Base-by-base conservation (phyloP, 2,797 vertebrate species). In the Diplodus sargus region DNA sequence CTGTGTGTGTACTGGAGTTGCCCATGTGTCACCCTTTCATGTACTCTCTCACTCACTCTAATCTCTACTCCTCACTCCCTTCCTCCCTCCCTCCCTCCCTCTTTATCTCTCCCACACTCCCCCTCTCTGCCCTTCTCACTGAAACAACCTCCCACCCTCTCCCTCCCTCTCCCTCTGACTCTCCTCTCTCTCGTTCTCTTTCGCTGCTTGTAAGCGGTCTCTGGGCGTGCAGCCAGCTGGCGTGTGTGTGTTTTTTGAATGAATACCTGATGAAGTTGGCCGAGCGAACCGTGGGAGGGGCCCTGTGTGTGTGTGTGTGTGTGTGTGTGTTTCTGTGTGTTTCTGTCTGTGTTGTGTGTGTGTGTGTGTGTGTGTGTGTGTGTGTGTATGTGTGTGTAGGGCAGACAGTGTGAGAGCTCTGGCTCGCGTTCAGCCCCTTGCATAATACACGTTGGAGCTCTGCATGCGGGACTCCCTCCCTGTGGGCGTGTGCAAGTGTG, bases 191-290 rank as follows among this genome's bases (percentile, higher is more conserved):
- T 70, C 74, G 64, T 77, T 77, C 90, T 88, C 90, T 88, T 86
- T 93, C 78, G 84, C 87, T 91, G 91, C 76, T 92, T 88, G 84
- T 90, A 83, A 91, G 84, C 93, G 82, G 83, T 90, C 91, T 88
- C 56, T 87, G 93, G 94, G 95, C 94, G 77, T 74, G 79, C 88
- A 90, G 95, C 96, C 95, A 95, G 91, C 84, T 93, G 93, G 89
- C 90, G 85, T 91, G 92, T 91, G 90, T 93, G 88, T 88, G 90
- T 92, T 94, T 94, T 95, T 93, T 97, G 96, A 97, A 97, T 96
- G 96, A 97, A 96, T 96, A 96, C 96, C 95, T 97, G 96, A 97
- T 97, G 94, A 95, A 95, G 93, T 95, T 96, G 95, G 95, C 95
- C 92, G 93, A 92, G 90, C 73, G 91, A 93, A 91, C 85, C 61